Evolutionary conservation across 2,797 vertebrate species (phyloP).

Genomic region (Sebastes minor): DNA sequence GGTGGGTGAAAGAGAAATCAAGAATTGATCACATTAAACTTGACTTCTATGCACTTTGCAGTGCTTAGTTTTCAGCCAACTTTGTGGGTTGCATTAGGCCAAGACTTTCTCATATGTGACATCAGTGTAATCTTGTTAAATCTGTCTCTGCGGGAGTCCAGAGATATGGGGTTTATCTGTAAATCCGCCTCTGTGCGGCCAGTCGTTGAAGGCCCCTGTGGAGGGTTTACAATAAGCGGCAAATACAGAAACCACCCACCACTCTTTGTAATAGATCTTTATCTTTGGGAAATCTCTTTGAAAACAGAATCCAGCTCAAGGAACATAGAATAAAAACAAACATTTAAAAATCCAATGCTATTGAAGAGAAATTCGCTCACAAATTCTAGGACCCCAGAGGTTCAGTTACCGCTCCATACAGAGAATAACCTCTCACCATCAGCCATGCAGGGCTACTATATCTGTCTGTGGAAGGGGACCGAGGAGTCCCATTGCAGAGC

Average conservation of each 20-base stretch:
- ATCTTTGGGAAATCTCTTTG: not conserved
- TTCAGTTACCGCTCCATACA: not conserved
- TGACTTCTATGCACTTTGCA: slow-evolving; percentile 16
- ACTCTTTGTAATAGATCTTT: not conserved
- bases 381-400: not conserved
- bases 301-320: not conserved
- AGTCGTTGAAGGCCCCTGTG: not conserved
- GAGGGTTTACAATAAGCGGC: slow-evolving; percentile 3
- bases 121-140: slow-evolving; percentile 3
- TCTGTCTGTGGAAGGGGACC: not conserved
- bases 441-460: slow-evolving; percentile 2
- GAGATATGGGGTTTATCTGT: slow-evolving; percentile 20
- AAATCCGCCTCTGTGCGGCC: not conserved
- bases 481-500: not conserved
- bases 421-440: slow-evolving; percentile 2
- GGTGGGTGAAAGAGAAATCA: slow-evolving; percentile 14
- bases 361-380: not conserved
- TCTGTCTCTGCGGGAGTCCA: not conserved
- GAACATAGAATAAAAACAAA: not conserved
- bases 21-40: slow-evolving; percentile 39
- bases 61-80: slow-evolving; percentile 7
- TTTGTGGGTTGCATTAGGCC: slow-evolving; percentile 15
- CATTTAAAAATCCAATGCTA: slow-evolving; percentile 4
- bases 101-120: slow-evolving; percentile 9
- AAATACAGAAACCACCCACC: not conserved